These are phyloP conservation scores for Rhinella marina DNA, from an alignment of 2,797 vertebrate species.

Conservation along the genomic window DNA sequence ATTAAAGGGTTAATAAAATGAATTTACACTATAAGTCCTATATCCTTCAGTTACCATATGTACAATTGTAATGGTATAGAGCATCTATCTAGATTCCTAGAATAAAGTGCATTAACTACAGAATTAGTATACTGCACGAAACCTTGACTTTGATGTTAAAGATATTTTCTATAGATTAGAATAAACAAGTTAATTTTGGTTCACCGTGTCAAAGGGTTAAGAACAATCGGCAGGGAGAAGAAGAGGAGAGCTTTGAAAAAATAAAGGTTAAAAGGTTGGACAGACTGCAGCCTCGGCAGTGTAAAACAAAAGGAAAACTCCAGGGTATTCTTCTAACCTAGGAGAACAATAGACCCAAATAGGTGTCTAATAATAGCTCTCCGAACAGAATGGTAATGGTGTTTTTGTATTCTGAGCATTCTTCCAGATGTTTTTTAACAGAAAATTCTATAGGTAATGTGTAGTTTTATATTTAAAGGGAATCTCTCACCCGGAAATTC, in stretches of 20 bases:
- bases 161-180: background rate
- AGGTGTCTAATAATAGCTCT: slow-evolving; percentile 44
- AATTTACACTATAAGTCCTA: background rate
- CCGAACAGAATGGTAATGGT: slow-evolving; percentile 16
- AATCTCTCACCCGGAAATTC: too few relatives aligned
- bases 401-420: slow-evolving; percentile 49
- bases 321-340: slow-evolving; percentile 42
- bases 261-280: slow-evolving; percentile 46
- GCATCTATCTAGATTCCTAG: background rate
- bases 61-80: background rate
- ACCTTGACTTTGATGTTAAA: background rate
- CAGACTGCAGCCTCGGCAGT: slow-evolving; percentile 44
- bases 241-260: slow-evolving; percentile 14
- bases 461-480: background rate
- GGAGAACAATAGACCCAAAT: slow-evolving; percentile 53
- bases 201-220: slow-evolving; percentile 6
- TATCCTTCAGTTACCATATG: background rate
- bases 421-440: slow-evolving; percentile 49
- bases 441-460: slow-evolving; percentile 23
- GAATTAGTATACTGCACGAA: background rate
- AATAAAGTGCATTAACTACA: background rate
- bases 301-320: slow-evolving; percentile 51
- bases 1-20: background rate
- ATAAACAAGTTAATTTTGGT: background rate
- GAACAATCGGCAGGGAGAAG: slow-evolving; percentile 2